These are phyloP conservation scores for Onychomys arenicola DNA, from an alignment of 2,797 vertebrate species.

Conservation along the genomic window DNA sequence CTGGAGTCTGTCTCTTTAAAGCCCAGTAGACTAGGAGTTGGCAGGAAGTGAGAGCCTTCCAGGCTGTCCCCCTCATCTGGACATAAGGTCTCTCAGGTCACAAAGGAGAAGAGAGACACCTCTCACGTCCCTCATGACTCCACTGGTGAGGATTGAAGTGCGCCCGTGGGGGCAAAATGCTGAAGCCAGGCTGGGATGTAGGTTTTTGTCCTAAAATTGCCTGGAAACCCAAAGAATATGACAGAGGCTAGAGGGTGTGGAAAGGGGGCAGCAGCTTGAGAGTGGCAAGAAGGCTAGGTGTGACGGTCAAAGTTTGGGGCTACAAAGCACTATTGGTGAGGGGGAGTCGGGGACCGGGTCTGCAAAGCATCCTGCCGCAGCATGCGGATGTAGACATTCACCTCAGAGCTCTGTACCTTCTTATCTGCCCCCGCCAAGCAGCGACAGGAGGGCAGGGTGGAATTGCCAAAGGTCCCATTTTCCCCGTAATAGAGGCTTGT, in stretches of 20 bases:
- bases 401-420: background rate
- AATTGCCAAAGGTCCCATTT: background rate
- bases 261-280: no score
- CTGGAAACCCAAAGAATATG: background rate
- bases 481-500: slow-evolving; percentile 11
- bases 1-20: background rate
- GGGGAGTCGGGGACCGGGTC: background rate
- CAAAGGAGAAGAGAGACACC: background rate
- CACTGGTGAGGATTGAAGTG: background rate
- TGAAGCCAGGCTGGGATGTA: background rate
- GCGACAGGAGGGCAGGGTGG: background rate
- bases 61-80: background rate
- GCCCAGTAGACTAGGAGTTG: background rate
- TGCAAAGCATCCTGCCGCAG: background rate
- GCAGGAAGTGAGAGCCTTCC: background rate
- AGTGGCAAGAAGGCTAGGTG: background rate
- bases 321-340: background rate
- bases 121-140: background rate
- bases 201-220: background rate
- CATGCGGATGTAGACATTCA: background rate
- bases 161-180: background rate
- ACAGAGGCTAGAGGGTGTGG: background rate
- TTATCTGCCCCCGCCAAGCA: background rate
- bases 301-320: background rate
- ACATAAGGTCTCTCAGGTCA: background rate